Base-by-base conservation (phyloP, 2,888 invertebrate genomes). In the Nipponacmea schrenckii region DNA sequence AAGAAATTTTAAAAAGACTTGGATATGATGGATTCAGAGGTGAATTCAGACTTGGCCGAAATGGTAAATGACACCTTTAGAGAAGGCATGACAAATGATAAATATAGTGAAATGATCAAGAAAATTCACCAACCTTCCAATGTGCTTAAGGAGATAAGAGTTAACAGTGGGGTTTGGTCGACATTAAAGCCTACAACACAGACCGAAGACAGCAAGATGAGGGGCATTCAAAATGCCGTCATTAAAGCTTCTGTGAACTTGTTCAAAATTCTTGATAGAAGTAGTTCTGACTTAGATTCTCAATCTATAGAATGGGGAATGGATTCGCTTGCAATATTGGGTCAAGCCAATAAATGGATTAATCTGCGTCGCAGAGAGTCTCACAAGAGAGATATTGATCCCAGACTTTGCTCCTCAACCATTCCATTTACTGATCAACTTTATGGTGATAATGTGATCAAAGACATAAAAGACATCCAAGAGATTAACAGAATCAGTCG, bases 21-120 rank as follows among this genome's bases (percentile, higher is more conserved):
- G n/a, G 66, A 70, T 31, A 70, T 26, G 8, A 44, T 70, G 24
- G 62, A 66, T 69, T 48, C 24, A 27, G 39, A 45, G 17, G 65
- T 70, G 26, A 48, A 64, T 48, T 39, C 64, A 0, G 70, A 64
- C 4, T 26, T 70, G 15, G 65, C 70, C 50, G 50, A 64, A 20
- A 65, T 70, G 39, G 56, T 70, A 4, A 70, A 70, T 31, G 14
- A 26, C 39, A 17, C 66, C 1, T 70, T 70, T 56, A 17, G 66
- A 4, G 56, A 66, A n/a, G 70, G 70, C 14, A 44, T 70, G 20
- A 20, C 70, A 10, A 31, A 70, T 3, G 66, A 67, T 12, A 66
- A 66, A 31, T 62, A 44, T 66, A 10, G 17, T 14, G 66, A 66
- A 31, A 3, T 70, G 1, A 56, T 64, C 27, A 70, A 66, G 12